A percentile compares a stretch with the other conserved stretches of the same genome.
phyloP scores from a whole-genome alignment of 2,113 vertebrate genomes.

The Upupa epops region DNA sequence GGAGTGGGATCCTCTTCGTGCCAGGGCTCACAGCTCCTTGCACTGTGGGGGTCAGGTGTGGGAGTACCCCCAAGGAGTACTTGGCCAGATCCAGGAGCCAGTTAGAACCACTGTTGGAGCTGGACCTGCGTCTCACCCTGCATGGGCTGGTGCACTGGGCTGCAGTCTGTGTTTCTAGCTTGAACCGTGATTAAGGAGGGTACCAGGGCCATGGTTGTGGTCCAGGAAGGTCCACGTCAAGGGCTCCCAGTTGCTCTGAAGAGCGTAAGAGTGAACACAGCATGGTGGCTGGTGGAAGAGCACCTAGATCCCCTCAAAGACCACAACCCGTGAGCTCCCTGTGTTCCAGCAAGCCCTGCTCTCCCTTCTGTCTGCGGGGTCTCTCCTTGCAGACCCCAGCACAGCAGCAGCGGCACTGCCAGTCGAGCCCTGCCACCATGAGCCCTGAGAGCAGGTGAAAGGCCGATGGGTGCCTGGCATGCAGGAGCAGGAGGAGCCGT shows the following conservation, averaged over 20 bases:
- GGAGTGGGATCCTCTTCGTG: background rate
- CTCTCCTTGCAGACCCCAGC: background rate
- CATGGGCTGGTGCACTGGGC: too few relatives aligned
- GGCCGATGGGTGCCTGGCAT: background rate
- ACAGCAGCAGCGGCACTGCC: background rate
- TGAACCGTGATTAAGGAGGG: background rate
- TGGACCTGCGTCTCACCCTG: background rate
- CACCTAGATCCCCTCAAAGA: background rate
- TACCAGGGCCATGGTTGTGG: background rate
- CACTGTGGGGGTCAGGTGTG: background rate
- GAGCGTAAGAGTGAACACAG: background rate
- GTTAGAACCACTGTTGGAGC: background rate
- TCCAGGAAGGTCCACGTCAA: background rate
- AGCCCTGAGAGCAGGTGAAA: too few relatives aligned
- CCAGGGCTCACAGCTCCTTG: background rate
- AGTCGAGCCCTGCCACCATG: rapidly evolving
- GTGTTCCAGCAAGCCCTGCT: background rate
- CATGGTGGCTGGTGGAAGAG: background rate
- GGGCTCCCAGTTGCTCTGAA: background rate
- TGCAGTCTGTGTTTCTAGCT: background rate
- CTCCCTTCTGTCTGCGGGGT: rapidly evolving
- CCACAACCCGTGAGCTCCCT: background rate
- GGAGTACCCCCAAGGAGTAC: background rate
- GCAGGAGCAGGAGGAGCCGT: background rate
- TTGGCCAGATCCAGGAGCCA: background rate